Conservation (phyloP, 2,113 vertebrate genomes). For the Gavia stellata region DNA sequence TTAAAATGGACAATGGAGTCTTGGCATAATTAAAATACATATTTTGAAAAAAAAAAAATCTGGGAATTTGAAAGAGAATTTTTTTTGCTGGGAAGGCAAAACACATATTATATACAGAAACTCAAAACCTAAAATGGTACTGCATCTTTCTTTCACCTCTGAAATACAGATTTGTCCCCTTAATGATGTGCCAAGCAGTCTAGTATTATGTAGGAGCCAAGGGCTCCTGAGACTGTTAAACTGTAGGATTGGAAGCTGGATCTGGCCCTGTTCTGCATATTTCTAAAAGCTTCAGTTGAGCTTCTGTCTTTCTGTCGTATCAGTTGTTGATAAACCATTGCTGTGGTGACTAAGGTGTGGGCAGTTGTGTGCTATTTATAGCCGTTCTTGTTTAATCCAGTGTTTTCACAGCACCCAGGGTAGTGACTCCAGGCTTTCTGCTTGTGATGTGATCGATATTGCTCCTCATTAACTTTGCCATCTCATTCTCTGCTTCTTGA, state of each 20-base stretch:
- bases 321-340: background rate
- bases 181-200: background rate
- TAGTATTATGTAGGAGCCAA: background rate
- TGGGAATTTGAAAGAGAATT: background rate
- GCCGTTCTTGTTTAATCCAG: background rate
- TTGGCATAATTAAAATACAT: background rate
- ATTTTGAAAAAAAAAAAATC: background rate
- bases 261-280: background rate
- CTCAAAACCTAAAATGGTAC: background rate
- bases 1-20: background rate
- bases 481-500: slow-evolving; percentile 60
- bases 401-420: background rate
- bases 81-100: background rate
- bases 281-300: background rate
- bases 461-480: slow-evolving; percentile 66
- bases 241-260: background rate
- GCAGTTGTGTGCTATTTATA: background rate
- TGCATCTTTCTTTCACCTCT: background rate
- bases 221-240: background rate
- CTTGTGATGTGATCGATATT: slow-evolving; percentile 66
- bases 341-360: background rate
- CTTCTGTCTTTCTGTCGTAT: background rate
- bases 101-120: background rate
- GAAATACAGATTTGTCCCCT: background rate
- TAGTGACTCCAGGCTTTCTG: slow-evolving; percentile 13